These are phyloP conservation scores for Puntigrus tetrazona DNA, from an alignment of 2,113 vertebrate genomes.

Conservation along the genomic window DNA sequence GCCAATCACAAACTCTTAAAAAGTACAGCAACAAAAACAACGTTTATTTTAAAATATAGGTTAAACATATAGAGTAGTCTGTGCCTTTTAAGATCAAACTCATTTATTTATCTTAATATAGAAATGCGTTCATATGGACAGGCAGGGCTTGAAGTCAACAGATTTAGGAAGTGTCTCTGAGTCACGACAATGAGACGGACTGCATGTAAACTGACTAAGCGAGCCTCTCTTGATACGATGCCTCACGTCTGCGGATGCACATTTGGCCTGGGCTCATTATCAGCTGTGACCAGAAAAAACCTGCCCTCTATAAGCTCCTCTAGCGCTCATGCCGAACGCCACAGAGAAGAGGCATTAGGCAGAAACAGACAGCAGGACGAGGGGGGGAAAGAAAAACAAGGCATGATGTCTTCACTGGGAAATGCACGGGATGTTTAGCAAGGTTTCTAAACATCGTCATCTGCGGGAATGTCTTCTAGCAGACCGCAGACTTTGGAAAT, in stretches of 20 bases:
- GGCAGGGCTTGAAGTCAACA: neutral
- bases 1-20: neutral
- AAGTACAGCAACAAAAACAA: neutral
- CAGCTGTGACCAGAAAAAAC: conserved; percentile 4
- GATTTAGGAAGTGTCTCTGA: conserved; percentile 30
- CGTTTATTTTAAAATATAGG: neutral
- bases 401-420: conserved; percentile 13
- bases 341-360: conserved; percentile 22
- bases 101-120: neutral
- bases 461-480: neutral
- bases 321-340: conserved; percentile 1
- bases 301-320: neutral
- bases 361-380: conserved; percentile 13
- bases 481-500: neutral
- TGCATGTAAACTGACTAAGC: conserved; percentile 51
- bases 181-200: conserved; percentile 43
- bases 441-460: conserved; percentile 13
- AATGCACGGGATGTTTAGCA: conserved; percentile 22
- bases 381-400: neutral
- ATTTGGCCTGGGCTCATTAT: conserved; percentile 10
- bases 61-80: neutral
- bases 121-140: neutral
- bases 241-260: conserved; percentile 1
- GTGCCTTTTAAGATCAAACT: neutral
- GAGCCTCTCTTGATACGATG: conserved; percentile 44